Evolutionary conservation across 2,888 invertebrate genomes (phyloP).

Genomic region (Congeria kusceri): DNA sequence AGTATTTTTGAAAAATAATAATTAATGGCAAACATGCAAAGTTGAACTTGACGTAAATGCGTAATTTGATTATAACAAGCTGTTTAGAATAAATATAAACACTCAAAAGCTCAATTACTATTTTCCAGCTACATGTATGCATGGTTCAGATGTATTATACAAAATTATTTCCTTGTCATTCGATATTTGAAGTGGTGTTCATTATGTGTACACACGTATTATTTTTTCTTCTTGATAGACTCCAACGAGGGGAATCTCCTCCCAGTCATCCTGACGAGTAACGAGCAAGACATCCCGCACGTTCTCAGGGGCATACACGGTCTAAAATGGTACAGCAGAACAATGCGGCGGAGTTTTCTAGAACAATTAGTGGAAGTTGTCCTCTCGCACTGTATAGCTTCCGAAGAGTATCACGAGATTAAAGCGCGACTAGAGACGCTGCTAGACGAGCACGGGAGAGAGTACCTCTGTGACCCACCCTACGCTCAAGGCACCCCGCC

Average conservation of each 20-base stretch:
- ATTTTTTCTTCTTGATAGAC: too few species aligned
- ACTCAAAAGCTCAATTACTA: too few species aligned
- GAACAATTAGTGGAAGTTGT: slow-evolving; percentile 28
- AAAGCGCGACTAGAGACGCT: slow-evolving; percentile 19
- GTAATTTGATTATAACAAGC: too few species aligned
- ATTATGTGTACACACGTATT: too few species aligned
- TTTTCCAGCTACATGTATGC: too few species aligned
- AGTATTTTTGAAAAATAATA: too few species aligned
- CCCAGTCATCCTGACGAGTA: slow-evolving; percentile 38
- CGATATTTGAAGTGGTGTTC: too few species aligned
- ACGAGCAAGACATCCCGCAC: slow-evolving; percentile 32
- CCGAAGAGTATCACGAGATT: slow-evolving; percentile 4
- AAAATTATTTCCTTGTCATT: neutral
- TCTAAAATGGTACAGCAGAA: slow-evolving; percentile 30
- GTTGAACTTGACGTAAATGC: too few species aligned
- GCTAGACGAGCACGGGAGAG: slow-evolving; percentile 6
- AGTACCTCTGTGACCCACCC: slow-evolving; percentile 28
- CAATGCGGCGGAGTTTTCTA: slow-evolving; percentile 9
- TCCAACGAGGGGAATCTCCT: slow-evolving; percentile 35
- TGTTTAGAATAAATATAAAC: too few species aligned
- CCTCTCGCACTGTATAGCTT: slow-evolving; percentile 6
- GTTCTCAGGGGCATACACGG: slow-evolving; percentile 49
- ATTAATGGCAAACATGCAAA: too few species aligned
- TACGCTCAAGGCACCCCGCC: slow-evolving; percentile 14
- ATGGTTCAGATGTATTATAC: too few species aligned